Percentiles rank a stretch among this genome's conserved stretches.
Conservation (phyloP, 2,797 vertebrate genomes). For the Falco rusticolus region DNA sequence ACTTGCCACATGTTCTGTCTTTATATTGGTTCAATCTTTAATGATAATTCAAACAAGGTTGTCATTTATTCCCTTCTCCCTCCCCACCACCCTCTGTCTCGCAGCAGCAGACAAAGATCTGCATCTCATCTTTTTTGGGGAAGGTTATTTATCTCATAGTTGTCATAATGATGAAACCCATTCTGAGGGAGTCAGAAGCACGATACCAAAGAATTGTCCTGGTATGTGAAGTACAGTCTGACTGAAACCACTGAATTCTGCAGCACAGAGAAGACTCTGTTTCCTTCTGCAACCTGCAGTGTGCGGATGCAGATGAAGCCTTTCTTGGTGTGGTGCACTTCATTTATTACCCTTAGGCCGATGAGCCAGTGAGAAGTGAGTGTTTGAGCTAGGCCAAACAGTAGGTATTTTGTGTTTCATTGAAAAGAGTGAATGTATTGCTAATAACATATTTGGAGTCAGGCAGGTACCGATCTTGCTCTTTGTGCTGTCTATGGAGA, state of each 20-base stretch:
- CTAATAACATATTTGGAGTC: background rate
- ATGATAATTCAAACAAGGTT: background rate
- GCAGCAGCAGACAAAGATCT: background rate
- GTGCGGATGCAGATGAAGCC: conserved; percentile 83
- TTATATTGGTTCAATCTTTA: background rate
- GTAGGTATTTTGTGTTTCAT: conserved; percentile 73
- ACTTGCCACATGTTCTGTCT: background rate
- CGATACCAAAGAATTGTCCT: conserved; percentile 32
- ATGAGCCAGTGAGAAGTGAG: conserved; percentile 81
- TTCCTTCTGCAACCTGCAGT: conserved; percentile 78
- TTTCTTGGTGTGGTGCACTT: conserved; percentile 84
- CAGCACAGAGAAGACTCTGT: conserved; percentile 74
- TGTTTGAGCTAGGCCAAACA: conserved; percentile 81
- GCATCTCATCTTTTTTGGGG: background rate
- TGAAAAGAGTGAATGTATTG: background rate
- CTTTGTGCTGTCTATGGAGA: background rate
- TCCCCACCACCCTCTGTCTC: background rate
- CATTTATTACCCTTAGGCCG: conserved; percentile 85
- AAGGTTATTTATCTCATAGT: background rate
- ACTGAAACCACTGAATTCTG: conserved; percentile 66
- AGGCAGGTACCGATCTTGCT: conserved; percentile 5
- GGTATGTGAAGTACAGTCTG: conserved; percentile 56
- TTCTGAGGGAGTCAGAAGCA: background rate
- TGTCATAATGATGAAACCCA: background rate
- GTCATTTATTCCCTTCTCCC: background rate